Conservation (phyloP, 2,888 invertebrate species). For the Zaprionus bogoriensis region DNA sequence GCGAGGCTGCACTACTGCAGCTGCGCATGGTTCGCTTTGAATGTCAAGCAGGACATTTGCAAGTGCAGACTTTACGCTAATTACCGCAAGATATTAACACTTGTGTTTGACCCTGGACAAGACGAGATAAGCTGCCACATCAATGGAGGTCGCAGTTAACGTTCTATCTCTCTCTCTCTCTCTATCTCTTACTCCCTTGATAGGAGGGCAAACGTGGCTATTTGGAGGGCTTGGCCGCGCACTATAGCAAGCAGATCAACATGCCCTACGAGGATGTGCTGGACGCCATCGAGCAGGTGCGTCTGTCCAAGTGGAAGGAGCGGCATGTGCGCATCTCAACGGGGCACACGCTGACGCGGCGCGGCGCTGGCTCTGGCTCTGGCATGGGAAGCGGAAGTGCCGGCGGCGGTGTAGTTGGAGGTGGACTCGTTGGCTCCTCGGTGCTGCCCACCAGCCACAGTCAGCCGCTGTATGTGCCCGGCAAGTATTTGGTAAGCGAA, state of each 20-base stretch:
- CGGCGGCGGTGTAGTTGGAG: slow-evolving; percentile 64
- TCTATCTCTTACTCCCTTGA: neutral
- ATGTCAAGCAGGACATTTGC: slow-evolving; percentile 65
- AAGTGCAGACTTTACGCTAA: slow-evolving; percentile 72
- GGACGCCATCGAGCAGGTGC: slow-evolving; percentile 92
- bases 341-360: slow-evolving; percentile 80
- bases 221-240: slow-evolving; percentile 92
- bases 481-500: slow-evolving; percentile 93
- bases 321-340: slow-evolving; percentile 83
- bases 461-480: slow-evolving; percentile 94
- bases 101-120: slow-evolving; percentile 64
- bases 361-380: slow-evolving; percentile 56
- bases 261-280: slow-evolving; percentile 94
- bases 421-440: slow-evolving; percentile 80
- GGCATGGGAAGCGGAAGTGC: slow-evolving; percentile 55
- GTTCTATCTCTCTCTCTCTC: neutral
- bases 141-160: neutral
- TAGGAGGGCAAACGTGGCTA: slow-evolving; percentile 94
- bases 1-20: slow-evolving; percentile 46
- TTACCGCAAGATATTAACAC: slow-evolving; percentile 80
- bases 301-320: slow-evolving; percentile 85
- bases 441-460: slow-evolving; percentile 90
- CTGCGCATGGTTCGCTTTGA: slow-evolving; percentile 62
- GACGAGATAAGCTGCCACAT: neutral
- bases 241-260: slow-evolving; percentile 93